Evolutionary conservation across 2,113 vertebrate species (phyloP).

Genomic region (Perca flavescens): DNA sequence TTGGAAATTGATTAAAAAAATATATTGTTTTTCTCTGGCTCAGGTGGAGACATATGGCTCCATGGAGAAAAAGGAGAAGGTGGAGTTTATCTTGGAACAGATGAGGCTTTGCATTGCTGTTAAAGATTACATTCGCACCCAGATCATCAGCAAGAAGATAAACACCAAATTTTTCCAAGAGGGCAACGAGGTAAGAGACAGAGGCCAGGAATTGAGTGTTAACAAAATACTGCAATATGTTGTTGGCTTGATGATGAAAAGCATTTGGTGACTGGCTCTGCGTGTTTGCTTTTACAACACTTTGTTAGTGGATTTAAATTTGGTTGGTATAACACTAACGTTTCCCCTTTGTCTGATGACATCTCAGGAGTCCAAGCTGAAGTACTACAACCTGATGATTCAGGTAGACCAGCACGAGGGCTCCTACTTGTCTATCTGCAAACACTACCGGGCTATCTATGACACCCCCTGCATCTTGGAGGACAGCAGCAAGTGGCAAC

Average conservation of each 20-base stretch:
- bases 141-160: constrained; percentile 99
- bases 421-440: constrained; percentile 98
- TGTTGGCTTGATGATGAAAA: background rate
- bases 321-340: background rate
- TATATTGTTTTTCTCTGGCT: background rate
- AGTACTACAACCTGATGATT: constrained; percentile 99
- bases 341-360: constrained; percentile 45
- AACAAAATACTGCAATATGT: background rate
- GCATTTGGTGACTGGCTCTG: background rate
- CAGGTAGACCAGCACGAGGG: constrained; percentile 98
- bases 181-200: constrained; percentile 89
- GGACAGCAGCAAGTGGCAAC: constrained; percentile 96
- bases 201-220: background rate
- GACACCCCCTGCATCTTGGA: constrained; percentile 98
- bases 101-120: constrained; percentile 98
- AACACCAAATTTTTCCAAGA: constrained; percentile 99
- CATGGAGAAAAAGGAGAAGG: constrained; percentile 99
- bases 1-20: background rate
- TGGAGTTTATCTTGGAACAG: constrained; percentile 98
- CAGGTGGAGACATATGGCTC: constrained; percentile 99
- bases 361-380: constrained; percentile 93
- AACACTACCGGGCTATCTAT: constrained; percentile 98
- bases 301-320: background rate
- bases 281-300: background rate
- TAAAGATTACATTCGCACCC: constrained; percentile 98